Conservation (phyloP, 30 jellyfish, hydroid and myxozoan genomes). For the Hydra vulgaris region DNA sequence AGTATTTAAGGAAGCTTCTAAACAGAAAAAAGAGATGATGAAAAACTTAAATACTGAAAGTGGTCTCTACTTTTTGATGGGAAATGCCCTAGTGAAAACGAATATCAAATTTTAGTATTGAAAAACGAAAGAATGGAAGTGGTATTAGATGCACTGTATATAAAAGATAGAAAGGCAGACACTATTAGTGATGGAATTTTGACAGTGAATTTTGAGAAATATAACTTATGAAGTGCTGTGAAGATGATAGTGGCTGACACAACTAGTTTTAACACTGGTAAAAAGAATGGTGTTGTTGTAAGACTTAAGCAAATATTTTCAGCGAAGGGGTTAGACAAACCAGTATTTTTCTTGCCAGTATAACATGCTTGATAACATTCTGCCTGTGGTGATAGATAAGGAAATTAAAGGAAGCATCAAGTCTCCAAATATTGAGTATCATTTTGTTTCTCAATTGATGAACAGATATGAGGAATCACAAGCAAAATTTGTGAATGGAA, state of each 20-base stretch:
- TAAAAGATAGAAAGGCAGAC: not conserved
- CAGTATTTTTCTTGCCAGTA: too few species aligned
- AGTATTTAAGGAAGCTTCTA: too few species aligned
- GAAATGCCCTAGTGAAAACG: not conserved
- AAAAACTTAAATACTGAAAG: too few species aligned
- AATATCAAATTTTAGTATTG: not conserved
- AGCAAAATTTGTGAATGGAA: not conserved
- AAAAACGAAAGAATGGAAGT: not conserved
- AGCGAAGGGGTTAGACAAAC: not conserved
- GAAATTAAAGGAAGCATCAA: too few species aligned
- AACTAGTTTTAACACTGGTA: not conserved
- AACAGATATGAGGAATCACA: too few species aligned
- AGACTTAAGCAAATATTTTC: not conserved
- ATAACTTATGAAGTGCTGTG: not conserved
- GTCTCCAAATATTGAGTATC: too few species aligned
- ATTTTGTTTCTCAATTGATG: too few species aligned
- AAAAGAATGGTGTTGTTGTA: not conserved
- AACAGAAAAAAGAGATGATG: too few species aligned
- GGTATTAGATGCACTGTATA: not conserved
- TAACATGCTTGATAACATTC: too few species aligned
- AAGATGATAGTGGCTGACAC: not conserved
- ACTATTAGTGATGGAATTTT: not conserved
- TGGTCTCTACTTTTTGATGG: too few species aligned
- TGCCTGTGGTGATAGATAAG: too few species aligned
- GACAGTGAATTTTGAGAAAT: not conserved